Base-by-base conservation (phyloP, 2,888 invertebrate genomes). In the Anaspis maculata region DNA sequence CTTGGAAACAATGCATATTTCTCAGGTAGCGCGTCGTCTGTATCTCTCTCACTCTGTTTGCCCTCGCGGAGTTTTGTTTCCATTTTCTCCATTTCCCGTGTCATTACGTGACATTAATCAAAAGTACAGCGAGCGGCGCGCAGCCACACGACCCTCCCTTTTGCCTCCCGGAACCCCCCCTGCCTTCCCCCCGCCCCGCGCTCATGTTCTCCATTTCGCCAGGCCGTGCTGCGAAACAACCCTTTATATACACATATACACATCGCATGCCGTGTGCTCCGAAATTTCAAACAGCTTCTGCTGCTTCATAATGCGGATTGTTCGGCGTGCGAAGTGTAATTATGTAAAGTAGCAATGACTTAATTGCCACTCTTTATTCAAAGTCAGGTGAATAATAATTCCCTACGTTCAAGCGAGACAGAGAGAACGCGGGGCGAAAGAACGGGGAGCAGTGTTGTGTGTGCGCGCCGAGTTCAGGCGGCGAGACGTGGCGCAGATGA, bases 291-390 rank as follows among this genome's bases (percentile, higher is more conserved):
- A 31, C 42, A 32, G 44, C 44, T 41, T 39, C n/a, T n/a, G n/a
- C n/a, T n/a, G n/a, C n/a, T n/a, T n/a, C n/a, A n/a, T n/a, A 19
- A 9, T 44, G 40, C 39, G 46, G 44, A 50, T 45, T 42, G 49
- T 44, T 42, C 43, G 29, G 32, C 34, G 37, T 37, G 42, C 38
- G 40, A 45, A 44, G 45, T 49, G 49, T 50, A 55, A 56, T 57
- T 55, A 57, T 57, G 56, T 48, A 56, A 57, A 55, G 53, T 49
- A 53, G 51, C 45, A 44, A 46, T 47, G 49, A 54, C 54, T 55
- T 44, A 54, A 56, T 57, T 57, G 48, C 54, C 44, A 45, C 46
- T 45, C 51, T 51, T 52, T 49, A 50, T 51, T 49, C 45, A 42
- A 48, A 48, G 45, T 48, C 48, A 48, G 49, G 51, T 49, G 49